Evolutionary conservation across 1,140 invertebrate genomes (phyloP).

Genomic region (Lanistes nyassanus): DNA sequence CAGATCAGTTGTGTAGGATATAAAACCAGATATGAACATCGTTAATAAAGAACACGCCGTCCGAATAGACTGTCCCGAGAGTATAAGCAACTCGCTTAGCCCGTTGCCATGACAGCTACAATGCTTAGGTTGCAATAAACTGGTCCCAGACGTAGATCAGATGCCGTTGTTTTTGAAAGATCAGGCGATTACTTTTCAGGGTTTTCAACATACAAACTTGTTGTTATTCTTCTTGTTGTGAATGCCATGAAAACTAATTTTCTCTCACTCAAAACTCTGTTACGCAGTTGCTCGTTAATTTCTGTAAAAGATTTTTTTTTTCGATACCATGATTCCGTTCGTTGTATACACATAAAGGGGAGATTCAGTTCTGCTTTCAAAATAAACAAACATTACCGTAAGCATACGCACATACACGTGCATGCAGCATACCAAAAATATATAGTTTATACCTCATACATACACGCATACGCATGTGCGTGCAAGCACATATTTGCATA

Average conservation of each 20-base stretch:
- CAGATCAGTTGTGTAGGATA: too few relatives aligned
- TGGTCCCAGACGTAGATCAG: too few relatives aligned
- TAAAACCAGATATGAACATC: too few relatives aligned
- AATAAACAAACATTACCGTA: not conserved
- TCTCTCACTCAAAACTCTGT: not conserved
- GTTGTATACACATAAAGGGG: not conserved
- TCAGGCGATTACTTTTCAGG: too few relatives aligned
- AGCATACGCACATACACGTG: not conserved
- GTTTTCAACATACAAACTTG: not conserved
- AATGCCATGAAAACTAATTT: not conserved
- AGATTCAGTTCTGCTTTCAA: not conserved
- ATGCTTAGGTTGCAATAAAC: too few relatives aligned
- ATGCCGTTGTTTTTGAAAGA: too few relatives aligned
- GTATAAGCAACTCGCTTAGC: too few relatives aligned
- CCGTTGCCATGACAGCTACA: too few relatives aligned
- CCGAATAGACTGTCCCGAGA: too few relatives aligned
- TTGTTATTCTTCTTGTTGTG: not conserved
- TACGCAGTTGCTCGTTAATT: not conserved
- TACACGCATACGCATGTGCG: not conserved
- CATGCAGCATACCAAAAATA: too few relatives aligned
- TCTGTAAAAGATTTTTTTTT: not conserved
- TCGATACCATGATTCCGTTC: not conserved
- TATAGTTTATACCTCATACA: not conserved
- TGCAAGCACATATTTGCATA: not conserved
- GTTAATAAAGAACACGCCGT: too few relatives aligned